These are phyloP conservation scores for Hanleya hanleyi DNA, from an alignment of 2,888 invertebrate species.

Conservation along the genomic window DNA sequence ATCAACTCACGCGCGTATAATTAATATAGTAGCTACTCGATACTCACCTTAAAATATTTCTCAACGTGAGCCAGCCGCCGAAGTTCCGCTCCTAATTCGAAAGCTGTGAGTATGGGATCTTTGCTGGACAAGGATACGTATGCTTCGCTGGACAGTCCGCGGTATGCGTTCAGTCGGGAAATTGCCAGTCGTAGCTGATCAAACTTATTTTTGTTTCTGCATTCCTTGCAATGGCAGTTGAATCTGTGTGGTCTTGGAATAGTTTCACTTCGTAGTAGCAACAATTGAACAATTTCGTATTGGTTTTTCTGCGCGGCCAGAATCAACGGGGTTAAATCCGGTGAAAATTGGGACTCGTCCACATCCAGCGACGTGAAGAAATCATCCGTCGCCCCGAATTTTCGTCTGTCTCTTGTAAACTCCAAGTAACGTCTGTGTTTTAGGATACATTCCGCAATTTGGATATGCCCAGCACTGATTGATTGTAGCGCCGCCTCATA, in stretches of 20 bases:
- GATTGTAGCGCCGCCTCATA: constrained; percentile 69
- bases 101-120: constrained; percentile 71
- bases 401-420: constrained; percentile 48
- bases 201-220: constrained; percentile 62
- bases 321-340: constrained; percentile 69
- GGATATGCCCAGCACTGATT: constrained; percentile 70
- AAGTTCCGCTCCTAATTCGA: constrained; percentile 65
- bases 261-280: constrained; percentile 59
- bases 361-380: constrained; percentile 54
- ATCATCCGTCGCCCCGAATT: constrained; percentile 40
- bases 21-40: too few relatives aligned
- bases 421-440: constrained; percentile 69
- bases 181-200: constrained; percentile 71
- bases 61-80: constrained; percentile 62
- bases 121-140: constrained; percentile 70
- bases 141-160: constrained; percentile 68
- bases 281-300: constrained; percentile 67
- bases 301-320: constrained; percentile 70
- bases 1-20: too few relatives aligned
- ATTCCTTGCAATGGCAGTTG: constrained; percentile 66
- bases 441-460: constrained; percentile 71
- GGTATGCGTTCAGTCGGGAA: constrained; percentile 69
- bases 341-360: constrained; percentile 69
- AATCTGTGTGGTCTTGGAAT: constrained; percentile 55
- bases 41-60: constrained; percentile 69